Evolutionary conservation across 2,888 invertebrate genomes (phyloP).

Genomic region (Dryococelus australis): DNA sequence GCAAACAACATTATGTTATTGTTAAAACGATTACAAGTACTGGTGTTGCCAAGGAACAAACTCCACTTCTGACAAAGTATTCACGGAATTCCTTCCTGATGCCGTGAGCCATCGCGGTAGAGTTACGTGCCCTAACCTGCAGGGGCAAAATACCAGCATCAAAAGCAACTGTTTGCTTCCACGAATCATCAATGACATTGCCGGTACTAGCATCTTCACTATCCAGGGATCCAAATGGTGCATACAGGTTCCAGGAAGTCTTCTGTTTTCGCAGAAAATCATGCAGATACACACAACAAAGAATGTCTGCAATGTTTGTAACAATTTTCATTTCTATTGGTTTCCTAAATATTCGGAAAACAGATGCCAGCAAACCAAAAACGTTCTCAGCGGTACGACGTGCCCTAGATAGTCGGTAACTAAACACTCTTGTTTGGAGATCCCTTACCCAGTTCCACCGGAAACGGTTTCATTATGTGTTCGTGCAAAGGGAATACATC

Average conservation of each 20-base stretch:
- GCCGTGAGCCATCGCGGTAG: neutral
- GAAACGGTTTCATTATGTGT: neutral
- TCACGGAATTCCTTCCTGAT: neutral
- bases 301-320: neutral
- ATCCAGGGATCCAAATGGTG: neutral
- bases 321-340: neutral
- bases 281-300: neutral
- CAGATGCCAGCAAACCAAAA: neutral
- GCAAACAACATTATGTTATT: neutral
- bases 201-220: neutral
- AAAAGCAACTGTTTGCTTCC: neutral
- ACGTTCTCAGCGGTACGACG: neutral
- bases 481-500: neutral
- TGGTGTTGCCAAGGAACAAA: neutral
- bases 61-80: neutral
- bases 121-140: neutral
- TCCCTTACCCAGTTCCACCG: neutral
- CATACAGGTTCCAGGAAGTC: neutral
- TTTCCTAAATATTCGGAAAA: neutral
- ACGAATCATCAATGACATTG: neutral
- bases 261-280: constrained; percentile 1
- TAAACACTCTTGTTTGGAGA: constrained; percentile 8
- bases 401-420: neutral
- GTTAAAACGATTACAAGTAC: neutral
- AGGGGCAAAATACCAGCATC: constrained; percentile 2